These are phyloP conservation scores for Clytia hemisphaerica DNA, from an alignment of 30 jellyfish, hydroid and myxozoan genomes.

Conservation along the genomic window DNA sequence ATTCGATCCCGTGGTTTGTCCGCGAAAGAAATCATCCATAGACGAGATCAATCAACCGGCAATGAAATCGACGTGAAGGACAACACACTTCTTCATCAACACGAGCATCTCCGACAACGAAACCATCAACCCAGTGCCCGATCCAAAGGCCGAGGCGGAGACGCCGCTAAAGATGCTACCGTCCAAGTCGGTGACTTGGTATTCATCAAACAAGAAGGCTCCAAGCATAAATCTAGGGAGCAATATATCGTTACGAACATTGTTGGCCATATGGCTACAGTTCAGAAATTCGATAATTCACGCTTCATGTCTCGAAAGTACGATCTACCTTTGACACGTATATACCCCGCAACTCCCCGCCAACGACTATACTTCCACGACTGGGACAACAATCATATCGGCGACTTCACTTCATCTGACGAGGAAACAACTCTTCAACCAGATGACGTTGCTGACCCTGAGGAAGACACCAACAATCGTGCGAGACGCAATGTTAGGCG, in stretches of 20 bases:
- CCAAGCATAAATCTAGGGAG: background rate
- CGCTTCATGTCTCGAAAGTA: background rate
- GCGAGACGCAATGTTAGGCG: background rate
- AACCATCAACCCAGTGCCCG: background rate
- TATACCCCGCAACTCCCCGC: background rate
- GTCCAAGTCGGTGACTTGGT: slow-evolving; percentile 3
- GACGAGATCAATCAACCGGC: background rate
- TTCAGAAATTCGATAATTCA: background rate
- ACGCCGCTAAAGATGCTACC: background rate
- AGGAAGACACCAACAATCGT: background rate
- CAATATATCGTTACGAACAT: background rate
- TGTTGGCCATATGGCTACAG: background rate
- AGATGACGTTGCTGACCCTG: background rate
- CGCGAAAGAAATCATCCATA: background rate
- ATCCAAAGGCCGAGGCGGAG: background rate
- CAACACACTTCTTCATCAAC: too few species aligned
- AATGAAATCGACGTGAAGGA: background rate
- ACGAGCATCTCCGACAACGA: background rate
- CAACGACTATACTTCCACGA: background rate
- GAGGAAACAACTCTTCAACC: background rate
- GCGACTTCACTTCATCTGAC: background rate
- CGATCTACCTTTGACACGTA: background rate
- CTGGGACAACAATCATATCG: background rate
- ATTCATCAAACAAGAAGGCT: background rate
- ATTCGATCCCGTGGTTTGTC: background rate